These are phyloP conservation scores for Nothocercus nigrocapillus DNA, from an alignment of 2,113 vertebrate species.

Conservation along the genomic window DNA sequence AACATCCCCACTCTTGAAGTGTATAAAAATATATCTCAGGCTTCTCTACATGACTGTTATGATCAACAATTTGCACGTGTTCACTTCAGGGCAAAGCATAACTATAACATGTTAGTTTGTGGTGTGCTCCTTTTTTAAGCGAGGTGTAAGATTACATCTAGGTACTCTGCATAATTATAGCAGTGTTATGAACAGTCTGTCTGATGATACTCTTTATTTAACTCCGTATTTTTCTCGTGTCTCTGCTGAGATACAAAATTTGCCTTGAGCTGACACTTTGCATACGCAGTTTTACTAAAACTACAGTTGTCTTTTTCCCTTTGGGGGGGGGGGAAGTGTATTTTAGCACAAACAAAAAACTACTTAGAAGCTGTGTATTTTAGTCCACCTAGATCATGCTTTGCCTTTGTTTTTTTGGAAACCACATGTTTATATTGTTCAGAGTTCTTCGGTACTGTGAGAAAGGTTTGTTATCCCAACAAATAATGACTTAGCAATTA, in stretches of 20 bases:
- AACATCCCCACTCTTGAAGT: not conserved
- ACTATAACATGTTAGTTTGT: not conserved
- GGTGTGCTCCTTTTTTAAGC: not conserved
- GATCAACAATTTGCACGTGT: not conserved
- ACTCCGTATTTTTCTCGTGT: conserved; percentile 31
- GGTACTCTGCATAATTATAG: conserved; percentile 66
- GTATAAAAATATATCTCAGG: not conserved
- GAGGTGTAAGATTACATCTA: conserved; percentile 61
- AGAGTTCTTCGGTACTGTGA: conserved; percentile 3
- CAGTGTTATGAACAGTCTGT: conserved; percentile 38
- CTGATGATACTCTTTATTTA: conserved; percentile 58
- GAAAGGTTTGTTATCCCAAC: conserved; percentile 11
- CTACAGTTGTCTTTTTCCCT: not conserved
- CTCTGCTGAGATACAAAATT: not conserved
- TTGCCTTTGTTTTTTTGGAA: not conserved
- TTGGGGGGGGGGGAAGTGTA: not conserved
- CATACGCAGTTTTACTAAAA: not conserved
- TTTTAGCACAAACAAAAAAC: not conserved
- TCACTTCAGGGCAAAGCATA: conserved; percentile 14
- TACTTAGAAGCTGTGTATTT: not conserved
- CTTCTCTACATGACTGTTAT: not conserved
- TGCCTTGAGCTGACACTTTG: conserved; percentile 43
- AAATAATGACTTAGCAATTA: conserved; percentile 38
- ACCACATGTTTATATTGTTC: not conserved
- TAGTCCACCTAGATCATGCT: not conserved